Conservation (phyloP, 1,140 invertebrate genomes). For the Bemisia tabaci region DNA sequence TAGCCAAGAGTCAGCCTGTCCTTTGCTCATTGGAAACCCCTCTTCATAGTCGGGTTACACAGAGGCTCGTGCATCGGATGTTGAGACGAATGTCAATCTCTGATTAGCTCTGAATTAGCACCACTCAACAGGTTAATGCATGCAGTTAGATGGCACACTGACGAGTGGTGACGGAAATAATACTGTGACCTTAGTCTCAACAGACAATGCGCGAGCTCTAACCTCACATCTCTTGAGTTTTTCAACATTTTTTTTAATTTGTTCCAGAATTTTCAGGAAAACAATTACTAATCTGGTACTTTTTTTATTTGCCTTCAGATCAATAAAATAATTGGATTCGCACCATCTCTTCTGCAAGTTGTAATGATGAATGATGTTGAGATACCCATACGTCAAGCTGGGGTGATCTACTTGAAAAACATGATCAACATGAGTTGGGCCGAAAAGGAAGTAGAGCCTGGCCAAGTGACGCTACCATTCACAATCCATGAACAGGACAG, state of each 20-base stretch:
- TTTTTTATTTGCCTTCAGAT: too few species aligned
- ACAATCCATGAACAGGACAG: constrained; percentile 93
- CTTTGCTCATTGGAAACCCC: too few species aligned
- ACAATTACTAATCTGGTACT: constrained; percentile 1
- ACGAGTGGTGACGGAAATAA: too few species aligned
- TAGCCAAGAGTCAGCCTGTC: too few species aligned
- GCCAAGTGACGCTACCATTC: constrained; percentile 61
- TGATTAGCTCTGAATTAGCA: too few species aligned
- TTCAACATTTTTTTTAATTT: constrained; percentile 8
- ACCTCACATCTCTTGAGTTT: constrained; percentile 11
- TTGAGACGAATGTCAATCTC: too few species aligned
- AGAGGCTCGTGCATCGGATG: too few species aligned
- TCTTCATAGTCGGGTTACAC: too few species aligned
- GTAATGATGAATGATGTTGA: constrained; percentile 80
- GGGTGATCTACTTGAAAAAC: constrained; percentile 95
- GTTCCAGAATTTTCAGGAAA: not conserved
- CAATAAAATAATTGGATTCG: constrained; percentile 92
- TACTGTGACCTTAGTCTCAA: too few species aligned
- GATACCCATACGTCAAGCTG: constrained; percentile 86
- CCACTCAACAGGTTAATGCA: too few species aligned
- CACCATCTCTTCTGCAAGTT: constrained; percentile 81
- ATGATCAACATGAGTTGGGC: constrained; percentile 78
- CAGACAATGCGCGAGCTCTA: not conserved
- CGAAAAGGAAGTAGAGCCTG: constrained; percentile 59
- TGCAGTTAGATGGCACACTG: too few species aligned